Percentiles rank a stretch among this genome's conserved stretches.
phyloP scores from a whole-genome alignment of 2,113 vertebrate genomes.

The Redunca redunca region DNA sequence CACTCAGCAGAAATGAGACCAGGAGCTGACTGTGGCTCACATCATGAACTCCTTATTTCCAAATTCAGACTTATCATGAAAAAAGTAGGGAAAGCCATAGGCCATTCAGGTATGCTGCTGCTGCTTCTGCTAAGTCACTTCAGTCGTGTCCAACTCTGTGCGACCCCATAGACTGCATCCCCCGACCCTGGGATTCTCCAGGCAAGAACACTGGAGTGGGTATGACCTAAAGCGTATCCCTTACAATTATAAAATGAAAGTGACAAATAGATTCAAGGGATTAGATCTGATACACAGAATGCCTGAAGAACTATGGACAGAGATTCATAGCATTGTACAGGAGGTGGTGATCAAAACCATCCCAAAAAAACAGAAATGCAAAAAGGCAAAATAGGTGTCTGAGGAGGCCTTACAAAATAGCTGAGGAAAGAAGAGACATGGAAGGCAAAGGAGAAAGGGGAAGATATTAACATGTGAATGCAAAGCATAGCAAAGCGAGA shows the following conservation, averaged over 20 bases:
- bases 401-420: not conserved
- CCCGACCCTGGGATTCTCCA: too few relatives aligned
- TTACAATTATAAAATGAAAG: not conserved
- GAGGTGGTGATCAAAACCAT: not conserved
- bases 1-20: not conserved
- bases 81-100: not conserved
- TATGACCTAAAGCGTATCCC: not conserved
- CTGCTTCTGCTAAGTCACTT: too few relatives aligned
- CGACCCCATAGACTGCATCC: rapidly evolving
- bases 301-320: not conserved
- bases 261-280: not conserved
- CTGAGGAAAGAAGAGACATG: not conserved
- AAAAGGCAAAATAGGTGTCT: not conserved
- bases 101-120: not conserved
- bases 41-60: not conserved
- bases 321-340: not conserved
- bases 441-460: not conserved
- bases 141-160: too few relatives aligned
- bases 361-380: not conserved
- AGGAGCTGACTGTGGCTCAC: not conserved
- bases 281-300: not conserved
- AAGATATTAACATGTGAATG: not conserved
- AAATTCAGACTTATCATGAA: not conserved
- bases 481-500: not conserved
- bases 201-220: too few relatives aligned